Evolutionary conservation across 2,113 vertebrate genomes (phyloP).

Genomic region (Campylomormyrus numenius): DNA sequence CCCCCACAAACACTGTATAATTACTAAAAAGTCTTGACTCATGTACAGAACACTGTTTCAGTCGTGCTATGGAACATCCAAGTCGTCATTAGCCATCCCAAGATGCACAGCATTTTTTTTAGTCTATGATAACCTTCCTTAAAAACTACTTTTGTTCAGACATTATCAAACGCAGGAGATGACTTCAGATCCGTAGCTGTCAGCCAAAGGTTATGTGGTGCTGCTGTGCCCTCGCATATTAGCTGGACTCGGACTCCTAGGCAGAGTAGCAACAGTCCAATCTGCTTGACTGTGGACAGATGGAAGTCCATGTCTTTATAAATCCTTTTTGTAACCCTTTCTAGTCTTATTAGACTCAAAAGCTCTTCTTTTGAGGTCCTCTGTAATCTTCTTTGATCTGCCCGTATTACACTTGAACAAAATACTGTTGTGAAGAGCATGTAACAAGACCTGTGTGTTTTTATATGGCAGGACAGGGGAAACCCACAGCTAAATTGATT

Average conservation of each 20-base stretch:
- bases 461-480: background rate
- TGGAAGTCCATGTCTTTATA: background rate
- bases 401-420: background rate
- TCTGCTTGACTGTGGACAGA: background rate
- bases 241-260: background rate
- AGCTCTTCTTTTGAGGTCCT: background rate
- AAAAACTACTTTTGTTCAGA: background rate
- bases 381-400: background rate
- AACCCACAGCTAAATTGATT: background rate
- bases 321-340: background rate
- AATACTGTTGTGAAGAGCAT: background rate
- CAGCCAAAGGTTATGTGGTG: background rate
- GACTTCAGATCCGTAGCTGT: background rate
- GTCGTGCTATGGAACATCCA: background rate
- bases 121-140: background rate
- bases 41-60: background rate
- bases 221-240: background rate
- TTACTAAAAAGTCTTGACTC: background rate
- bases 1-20: background rate
- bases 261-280: background rate
- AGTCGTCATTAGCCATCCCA: background rate
- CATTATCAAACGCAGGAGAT: background rate
- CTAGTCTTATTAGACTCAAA: background rate
- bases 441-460: background rate
- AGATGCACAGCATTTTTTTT: background rate